Conservation (phyloP, 2,797 vertebrate genomes). For the Intellagama lesueurii region DNA sequence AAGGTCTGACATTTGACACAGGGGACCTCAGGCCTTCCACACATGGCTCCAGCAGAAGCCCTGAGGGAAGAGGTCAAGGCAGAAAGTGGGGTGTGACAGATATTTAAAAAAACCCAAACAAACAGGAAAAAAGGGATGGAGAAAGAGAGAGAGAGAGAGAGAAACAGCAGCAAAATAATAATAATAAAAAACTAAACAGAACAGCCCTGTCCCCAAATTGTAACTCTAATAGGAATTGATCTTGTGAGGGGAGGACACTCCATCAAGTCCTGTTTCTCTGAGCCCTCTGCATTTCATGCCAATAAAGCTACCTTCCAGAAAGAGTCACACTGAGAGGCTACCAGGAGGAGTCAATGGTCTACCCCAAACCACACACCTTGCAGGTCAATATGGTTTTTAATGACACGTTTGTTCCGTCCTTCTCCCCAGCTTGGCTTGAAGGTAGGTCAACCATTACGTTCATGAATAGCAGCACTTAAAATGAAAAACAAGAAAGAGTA, state of each 20-base stretch:
- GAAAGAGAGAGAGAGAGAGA: background rate
- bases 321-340: slow-evolving; percentile 6
- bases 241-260: slow-evolving; percentile 61
- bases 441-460: background rate
- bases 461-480: background rate
- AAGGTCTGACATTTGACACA: slow-evolving; percentile 99
- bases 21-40: slow-evolving; percentile 87
- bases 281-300: slow-evolving; percentile 12
- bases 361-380: background rate
- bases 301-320: slow-evolving; percentile 40
- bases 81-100: background rate
- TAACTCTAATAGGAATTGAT: slow-evolving; percentile 79
- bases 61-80: slow-evolving; percentile 80
- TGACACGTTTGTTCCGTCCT: background rate
- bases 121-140: background rate
- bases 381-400: background rate
- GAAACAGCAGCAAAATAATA: slow-evolving; percentile 46
- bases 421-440: background rate
- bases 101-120: slow-evolving; percentile 49
- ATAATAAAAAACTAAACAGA: slow-evolving; percentile 31
- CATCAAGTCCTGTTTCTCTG: slow-evolving; percentile 2
- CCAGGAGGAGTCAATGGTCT: background rate
- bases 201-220: slow-evolving; percentile 77
- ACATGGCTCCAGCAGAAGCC: slow-evolving; percentile 89
- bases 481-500: background rate